These are phyloP conservation scores for Leistus spinibarbis DNA, from an alignment of 2,888 invertebrate genomes.

Conservation along the genomic window DNA sequence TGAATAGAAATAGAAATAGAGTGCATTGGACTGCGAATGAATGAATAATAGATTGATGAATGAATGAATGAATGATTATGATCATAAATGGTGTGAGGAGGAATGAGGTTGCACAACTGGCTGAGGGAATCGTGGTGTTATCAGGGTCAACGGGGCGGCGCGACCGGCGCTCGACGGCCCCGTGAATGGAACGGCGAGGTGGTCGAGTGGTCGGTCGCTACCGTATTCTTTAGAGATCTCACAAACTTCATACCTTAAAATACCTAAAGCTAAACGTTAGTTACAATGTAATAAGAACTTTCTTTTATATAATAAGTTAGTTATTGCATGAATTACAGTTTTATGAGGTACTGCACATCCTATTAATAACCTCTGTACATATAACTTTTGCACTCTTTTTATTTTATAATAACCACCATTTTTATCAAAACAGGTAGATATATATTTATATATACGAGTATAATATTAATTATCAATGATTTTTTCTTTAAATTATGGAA, in stretches of 20 bases:
- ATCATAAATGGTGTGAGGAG: neutral
- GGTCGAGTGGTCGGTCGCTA: slow-evolving; percentile 7
- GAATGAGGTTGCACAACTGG: slow-evolving; percentile 1
- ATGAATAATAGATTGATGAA: neutral
- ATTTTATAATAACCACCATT: slow-evolving; percentile 52
- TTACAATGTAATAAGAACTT: slow-evolving; percentile 60
- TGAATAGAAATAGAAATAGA: neutral
- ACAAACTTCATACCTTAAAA: slow-evolving; percentile 57
- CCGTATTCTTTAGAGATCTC: slow-evolving; percentile 50
- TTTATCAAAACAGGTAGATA: slow-evolving; percentile 56
- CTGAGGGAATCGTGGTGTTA: slow-evolving; percentile 30
- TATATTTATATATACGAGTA: slow-evolving; percentile 43
- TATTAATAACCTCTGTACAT: slow-evolving; percentile 61
- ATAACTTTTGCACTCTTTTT: slow-evolving; percentile 58
- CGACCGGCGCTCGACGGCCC: slow-evolving; percentile 22
- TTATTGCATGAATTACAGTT: slow-evolving; percentile 63
- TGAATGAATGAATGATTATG: neutral
- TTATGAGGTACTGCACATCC: slow-evolving; percentile 61
- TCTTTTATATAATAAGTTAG: slow-evolving; percentile 56
- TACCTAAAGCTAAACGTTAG: slow-evolving; percentile 55
- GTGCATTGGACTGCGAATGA: neutral
- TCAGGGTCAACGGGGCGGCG: slow-evolving; percentile 36
- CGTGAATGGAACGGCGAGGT: slow-evolving; percentile 4
- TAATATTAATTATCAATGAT: slow-evolving; percentile 53
- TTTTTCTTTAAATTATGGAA: slow-evolving; percentile 56